Conservation (phyloP, 92 coral and sea anemone species). For the Phenganax stokvisi region DNA sequence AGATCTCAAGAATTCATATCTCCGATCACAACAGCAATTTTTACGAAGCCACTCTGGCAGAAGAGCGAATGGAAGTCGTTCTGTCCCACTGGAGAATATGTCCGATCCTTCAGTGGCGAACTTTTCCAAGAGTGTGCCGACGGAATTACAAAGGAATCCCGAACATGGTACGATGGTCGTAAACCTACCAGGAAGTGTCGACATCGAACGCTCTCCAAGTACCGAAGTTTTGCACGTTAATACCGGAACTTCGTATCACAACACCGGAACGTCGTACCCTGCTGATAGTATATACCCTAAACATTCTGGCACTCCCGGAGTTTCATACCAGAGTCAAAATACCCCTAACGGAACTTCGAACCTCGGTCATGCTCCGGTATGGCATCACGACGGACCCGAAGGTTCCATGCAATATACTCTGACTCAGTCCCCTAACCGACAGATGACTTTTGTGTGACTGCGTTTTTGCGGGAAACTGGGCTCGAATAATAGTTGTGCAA, state of each 20-base stretch:
- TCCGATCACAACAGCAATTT: slow-evolving; percentile 28
- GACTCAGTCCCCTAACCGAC: slow-evolving; percentile 30
- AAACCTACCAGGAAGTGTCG: slow-evolving; percentile 30
- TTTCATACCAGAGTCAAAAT: too few relatives aligned
- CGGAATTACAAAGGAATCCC: slow-evolving; percentile 6
- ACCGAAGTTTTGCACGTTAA: not conserved
- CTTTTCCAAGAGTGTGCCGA: not conserved
- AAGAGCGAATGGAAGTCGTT: slow-evolving; percentile 25
- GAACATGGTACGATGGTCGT: slow-evolving; percentile 8
- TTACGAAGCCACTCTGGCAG: slow-evolving; percentile 25
- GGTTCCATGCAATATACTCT: slow-evolving; percentile 33
- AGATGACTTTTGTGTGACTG: slow-evolving; percentile 32
- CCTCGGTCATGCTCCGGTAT: slow-evolving; percentile 35
- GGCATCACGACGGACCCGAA: slow-evolving; percentile 31
- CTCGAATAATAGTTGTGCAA: too few relatives aligned
- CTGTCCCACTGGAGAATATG: slow-evolving; percentile 9
- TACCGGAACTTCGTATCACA: not conserved
- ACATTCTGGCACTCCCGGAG: too few relatives aligned
- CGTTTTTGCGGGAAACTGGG: not conserved
- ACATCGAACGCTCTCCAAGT: slow-evolving; percentile 1
- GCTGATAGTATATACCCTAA: too few relatives aligned
- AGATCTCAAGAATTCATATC: slow-evolving; percentile 23
- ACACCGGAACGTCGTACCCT: not conserved
- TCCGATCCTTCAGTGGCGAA: not conserved
- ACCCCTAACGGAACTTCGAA: slow-evolving; percentile 24